Evolutionary conservation across 92 coral and sea anemone genomes (phyloP).

Genomic region (Porites divaricata): DNA sequence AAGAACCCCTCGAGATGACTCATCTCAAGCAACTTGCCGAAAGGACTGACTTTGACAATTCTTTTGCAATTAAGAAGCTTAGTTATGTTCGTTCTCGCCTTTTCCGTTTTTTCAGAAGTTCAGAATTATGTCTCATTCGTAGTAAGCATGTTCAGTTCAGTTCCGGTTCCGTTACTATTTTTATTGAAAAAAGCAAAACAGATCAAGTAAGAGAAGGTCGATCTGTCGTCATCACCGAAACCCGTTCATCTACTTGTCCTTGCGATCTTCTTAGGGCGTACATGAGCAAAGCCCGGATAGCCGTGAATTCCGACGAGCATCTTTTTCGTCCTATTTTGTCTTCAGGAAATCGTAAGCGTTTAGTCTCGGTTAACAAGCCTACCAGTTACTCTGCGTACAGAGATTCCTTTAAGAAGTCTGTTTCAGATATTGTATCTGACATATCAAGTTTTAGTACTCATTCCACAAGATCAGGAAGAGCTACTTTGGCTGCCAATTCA

Average conservation of each 20-base stretch:
- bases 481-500: constrained; percentile 49
- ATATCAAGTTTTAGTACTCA: constrained; percentile 42
- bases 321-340: constrained; percentile 36
- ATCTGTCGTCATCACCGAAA: too few relatives aligned
- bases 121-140: neutral
- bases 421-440: constrained; percentile 43
- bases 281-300: constrained; percentile 22
- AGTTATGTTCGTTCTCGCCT: neutral
- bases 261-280: too few relatives aligned
- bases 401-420: constrained; percentile 44
- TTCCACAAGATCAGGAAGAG: constrained; percentile 53
- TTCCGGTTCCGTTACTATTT: neutral
- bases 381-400: constrained; percentile 37
- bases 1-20: constrained; percentile 33
- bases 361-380: constrained; percentile 22
- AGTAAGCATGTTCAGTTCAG: neutral
- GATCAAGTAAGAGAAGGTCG: neutral
- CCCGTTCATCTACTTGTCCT: too few relatives aligned
- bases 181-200: neutral
- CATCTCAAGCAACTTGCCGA: constrained; percentile 27
- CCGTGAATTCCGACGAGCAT: constrained; percentile 23
- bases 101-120: neutral
- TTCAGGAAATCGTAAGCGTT: constrained; percentile 17
- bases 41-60: constrained; percentile 20
- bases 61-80: too few relatives aligned